Evolutionary conservation across 2,888 invertebrate genomes (phyloP).

Genomic region (Hydriomena furcata): DNA sequence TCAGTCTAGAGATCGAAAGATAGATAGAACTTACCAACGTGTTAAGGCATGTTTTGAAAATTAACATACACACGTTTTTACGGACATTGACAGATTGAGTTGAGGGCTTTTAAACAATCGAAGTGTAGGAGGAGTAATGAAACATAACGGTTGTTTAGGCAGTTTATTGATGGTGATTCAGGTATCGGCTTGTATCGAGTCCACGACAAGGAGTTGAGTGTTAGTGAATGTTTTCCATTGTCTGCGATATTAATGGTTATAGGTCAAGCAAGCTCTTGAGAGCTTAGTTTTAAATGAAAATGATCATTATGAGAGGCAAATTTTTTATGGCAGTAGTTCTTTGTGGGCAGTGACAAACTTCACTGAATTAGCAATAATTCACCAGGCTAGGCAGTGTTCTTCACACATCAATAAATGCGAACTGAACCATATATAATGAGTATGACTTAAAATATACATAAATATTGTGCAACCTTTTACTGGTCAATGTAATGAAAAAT

Average conservation of each 20-base stretch:
- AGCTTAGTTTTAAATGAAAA: no score
- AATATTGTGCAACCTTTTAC: no score
- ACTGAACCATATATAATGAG: no score
- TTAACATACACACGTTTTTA: conserved; percentile 42
- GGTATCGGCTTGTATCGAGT: conserved; percentile 17
- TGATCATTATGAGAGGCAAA: no score
- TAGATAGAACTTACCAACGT: conserved; percentile 14
- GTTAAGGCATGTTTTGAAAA: conserved; percentile 39
- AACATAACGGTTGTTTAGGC: conserved; percentile 49
- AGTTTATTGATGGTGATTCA: conserved; percentile 26
- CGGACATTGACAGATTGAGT: conserved; percentile 47
- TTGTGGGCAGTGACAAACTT: conserved; percentile 54
- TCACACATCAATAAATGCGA: conserved; percentile 42
- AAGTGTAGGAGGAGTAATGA: conserved; percentile 47
- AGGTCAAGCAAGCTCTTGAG: no score
- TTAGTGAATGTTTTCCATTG: conserved; percentile 19
- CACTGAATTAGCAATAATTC: conserved; percentile 60
- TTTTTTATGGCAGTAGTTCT: conserved; percentile 60
- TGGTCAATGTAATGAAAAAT: no score
- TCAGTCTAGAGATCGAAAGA: no score
- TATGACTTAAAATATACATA: no score
- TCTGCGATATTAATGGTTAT: conserved; percentile 43
- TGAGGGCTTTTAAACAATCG: conserved; percentile 45
- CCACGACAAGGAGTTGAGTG: conserved; percentile 11
- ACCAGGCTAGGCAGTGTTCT: conserved; percentile 47